These are phyloP conservation scores for Ibidorhyncha struthersii DNA, from an alignment of 2,113 vertebrate species.

Conservation along the genomic window DNA sequence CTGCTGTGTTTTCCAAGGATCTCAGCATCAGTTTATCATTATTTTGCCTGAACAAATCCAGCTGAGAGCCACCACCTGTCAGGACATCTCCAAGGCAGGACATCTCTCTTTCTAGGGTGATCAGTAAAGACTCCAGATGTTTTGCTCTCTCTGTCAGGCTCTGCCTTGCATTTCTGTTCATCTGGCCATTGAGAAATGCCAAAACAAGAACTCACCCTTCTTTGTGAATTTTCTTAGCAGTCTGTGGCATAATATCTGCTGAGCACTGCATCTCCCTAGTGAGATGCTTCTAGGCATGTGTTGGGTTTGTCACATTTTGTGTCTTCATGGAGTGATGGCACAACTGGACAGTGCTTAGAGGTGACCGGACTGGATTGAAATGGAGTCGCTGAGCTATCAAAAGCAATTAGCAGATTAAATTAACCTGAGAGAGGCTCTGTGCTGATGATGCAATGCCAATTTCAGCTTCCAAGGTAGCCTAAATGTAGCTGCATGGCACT, in stretches of 20 bases:
- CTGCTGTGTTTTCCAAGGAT: neutral
- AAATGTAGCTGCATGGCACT: neutral
- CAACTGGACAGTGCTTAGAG: neutral
- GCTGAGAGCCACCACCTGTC: neutral
- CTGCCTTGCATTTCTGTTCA: neutral
- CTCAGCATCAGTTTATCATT: neutral
- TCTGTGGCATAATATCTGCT: neutral
- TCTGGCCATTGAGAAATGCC: neutral
- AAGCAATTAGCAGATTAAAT: neutral
- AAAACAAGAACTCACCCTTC: neutral
- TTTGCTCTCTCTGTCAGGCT: neutral
- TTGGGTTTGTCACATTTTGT: neutral
- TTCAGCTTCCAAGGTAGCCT: neutral
- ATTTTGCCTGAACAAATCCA: neutral
- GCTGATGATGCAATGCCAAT: neutral
- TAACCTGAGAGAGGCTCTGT: neutral
- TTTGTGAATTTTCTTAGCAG: neutral
- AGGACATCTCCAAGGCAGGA: neutral
- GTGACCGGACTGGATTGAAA: neutral
- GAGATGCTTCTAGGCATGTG: neutral
- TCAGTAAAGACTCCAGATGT: neutral
- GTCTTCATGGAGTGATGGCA: neutral
- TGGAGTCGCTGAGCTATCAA: neutral
- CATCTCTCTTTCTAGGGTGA: neutral
- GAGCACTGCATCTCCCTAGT: neutral